A percentile compares a stretch with the other conserved stretches of the same genome.
Evolutionary conservation across 2,113 vertebrate genomes (phyloP).

Genomic region (Embiotoca jacksoni): DNA sequence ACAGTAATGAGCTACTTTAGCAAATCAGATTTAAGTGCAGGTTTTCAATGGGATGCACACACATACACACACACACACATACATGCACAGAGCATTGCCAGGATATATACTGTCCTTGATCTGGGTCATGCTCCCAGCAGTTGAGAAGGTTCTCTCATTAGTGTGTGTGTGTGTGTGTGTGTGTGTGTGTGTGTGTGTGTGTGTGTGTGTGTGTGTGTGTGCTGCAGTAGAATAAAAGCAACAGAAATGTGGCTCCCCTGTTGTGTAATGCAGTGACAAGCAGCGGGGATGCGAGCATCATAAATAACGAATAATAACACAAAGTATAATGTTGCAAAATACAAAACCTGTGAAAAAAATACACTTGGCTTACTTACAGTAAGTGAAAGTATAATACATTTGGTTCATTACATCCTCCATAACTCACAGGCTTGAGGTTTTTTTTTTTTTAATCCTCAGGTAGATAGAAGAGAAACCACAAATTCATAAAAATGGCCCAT

Average conservation of each 20-base stretch:
- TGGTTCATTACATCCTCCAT: slow-evolving; percentile 1
- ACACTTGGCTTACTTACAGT: slow-evolving; percentile 8
- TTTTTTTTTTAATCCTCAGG: background rate
- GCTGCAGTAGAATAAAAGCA: slow-evolving; percentile 35
- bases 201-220: slow-evolving; percentile 18
- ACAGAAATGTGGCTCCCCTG: slow-evolving; percentile 44
- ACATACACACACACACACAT: slow-evolving; percentile 15
- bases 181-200: slow-evolving; percentile 19
- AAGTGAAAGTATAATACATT: slow-evolving; percentile 5
- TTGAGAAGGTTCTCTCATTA: slow-evolving; percentile 52
- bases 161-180: slow-evolving; percentile 22
- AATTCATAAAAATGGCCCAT: slow-evolving; percentile 43
- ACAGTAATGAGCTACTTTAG: slow-evolving; percentile 67
- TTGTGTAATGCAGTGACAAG: slow-evolving; percentile 41
- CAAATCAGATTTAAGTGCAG: slow-evolving; percentile 54
- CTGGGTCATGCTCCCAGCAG: slow-evolving; percentile 64
- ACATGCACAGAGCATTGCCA: slow-evolving; percentile 19
- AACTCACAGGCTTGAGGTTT: background rate
- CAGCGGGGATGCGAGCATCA: slow-evolving; percentile 30
- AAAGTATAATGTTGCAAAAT: slow-evolving; percentile 12
- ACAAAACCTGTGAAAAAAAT: slow-evolving; percentile 11
- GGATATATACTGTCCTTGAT: slow-evolving; percentile 55
- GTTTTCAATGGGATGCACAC: slow-evolving; percentile 48
- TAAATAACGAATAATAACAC: slow-evolving; percentile 23
- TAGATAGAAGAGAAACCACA: slow-evolving; percentile 24